phyloP scores from a whole-genome alignment of 1,140 invertebrate species.

The Scaptomyza montana region DNA sequence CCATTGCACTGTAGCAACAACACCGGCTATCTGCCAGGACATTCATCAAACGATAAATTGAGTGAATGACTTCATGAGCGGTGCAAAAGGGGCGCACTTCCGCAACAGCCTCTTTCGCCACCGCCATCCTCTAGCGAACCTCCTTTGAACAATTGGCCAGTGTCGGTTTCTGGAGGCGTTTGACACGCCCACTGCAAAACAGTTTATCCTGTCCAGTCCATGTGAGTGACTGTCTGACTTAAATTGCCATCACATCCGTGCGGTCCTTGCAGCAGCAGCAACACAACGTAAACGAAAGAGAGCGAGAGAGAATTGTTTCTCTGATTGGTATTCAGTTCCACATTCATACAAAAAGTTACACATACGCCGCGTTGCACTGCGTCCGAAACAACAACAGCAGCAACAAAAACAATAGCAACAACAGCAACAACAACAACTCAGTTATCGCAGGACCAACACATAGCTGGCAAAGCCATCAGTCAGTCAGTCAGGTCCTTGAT shows the following conservation, averaged over 20 bases:
- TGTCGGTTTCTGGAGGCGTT: slow-evolving; percentile 10
- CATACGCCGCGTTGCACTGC: slow-evolving; percentile 41
- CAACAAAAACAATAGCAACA: too few species aligned
- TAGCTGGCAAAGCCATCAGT: slow-evolving; percentile 25
- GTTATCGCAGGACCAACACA: slow-evolving; percentile 39
- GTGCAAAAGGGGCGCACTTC: slow-evolving; percentile 74
- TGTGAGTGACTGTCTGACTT: slow-evolving; percentile 77
- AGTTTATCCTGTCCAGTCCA: slow-evolving; percentile 17
- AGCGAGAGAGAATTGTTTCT: slow-evolving; percentile 62
- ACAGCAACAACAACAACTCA: slow-evolving; percentile 39
- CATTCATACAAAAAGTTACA: slow-evolving; percentile 18
- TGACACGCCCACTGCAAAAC: slow-evolving; percentile 54
- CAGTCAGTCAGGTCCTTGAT: slow-evolving; percentile 23
- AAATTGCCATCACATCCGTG: slow-evolving; percentile 81
- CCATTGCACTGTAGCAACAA: neutral
- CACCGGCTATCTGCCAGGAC: slow-evolving; percentile 74
- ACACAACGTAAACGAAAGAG: neutral
- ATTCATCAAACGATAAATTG: slow-evolving; percentile 84
- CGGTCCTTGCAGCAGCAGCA: neutral
- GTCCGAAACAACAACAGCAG: slow-evolving; percentile 17
- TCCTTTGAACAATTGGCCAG: slow-evolving; percentile 59
- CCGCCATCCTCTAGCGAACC: neutral
- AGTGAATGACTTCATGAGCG: slow-evolving; percentile 84
- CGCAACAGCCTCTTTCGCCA: slow-evolving; percentile 2
- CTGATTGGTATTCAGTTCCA: slow-evolving; percentile 76